Base-by-base conservation (phyloP, 2,888 invertebrate species). In the Agonopterix heracliana region DNA sequence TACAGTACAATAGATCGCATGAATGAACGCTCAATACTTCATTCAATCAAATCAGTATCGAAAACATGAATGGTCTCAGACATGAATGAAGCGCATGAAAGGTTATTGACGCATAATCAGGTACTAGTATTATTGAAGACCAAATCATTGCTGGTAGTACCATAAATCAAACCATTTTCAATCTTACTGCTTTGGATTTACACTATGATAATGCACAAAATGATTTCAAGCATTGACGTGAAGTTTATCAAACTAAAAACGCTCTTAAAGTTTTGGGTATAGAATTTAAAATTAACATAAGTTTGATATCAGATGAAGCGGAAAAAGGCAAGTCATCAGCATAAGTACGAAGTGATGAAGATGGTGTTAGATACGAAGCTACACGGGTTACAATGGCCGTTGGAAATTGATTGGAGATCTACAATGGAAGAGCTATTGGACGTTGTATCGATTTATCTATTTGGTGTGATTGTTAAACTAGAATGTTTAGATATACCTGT, bases 11-110 rank as follows among this genome's bases (percentile, higher is more conserved):
- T 36, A 41, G 43, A 34, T 26, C 26, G 26, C 26, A 26, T 26
- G 26, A 26, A 26, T 26, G 26, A 26, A 26, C 26, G 1, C 3
- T 26, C 26, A 26, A 26, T 26, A n/a, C 57, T 61, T 57, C 64
- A 64, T 67, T 68, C 64, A 62, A 58, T 62, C 60, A 55, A 61
- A 55, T 55, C 52, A 55, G 55, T 55, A 61, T 56, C 63, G 50
- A 59, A 26, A 61, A 64, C 64, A 70, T 81, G 81, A 81, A 81
- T 81, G 81, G 68, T 58, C 58, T 63, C 55, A 60, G 64, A 68
- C 60, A 61, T 83, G 78, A 83, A 83, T 83, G 83, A 66, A 66
- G 61, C 67, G 67, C 64, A 69, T 71, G 70, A 76, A 74, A 70
- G 64, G 68, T 59, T 64, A 73, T 72, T 78, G 74, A 78, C 66